These are phyloP conservation scores for Epicampocera succincta DNA, from an alignment of 2,888 invertebrate genomes.

Conservation along the genomic window DNA sequence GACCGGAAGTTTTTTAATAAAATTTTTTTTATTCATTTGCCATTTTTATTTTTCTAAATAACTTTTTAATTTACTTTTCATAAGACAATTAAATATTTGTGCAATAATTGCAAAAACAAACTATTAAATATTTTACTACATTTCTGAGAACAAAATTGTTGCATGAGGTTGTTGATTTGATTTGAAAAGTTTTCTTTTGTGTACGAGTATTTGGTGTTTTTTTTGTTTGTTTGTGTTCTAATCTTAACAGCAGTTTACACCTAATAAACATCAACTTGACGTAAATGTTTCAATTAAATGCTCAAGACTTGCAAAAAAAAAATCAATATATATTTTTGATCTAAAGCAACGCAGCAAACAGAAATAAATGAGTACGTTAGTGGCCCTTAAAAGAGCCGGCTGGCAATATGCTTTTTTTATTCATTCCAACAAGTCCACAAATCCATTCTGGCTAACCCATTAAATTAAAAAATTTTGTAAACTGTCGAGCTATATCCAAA, in stretches of 20 bases:
- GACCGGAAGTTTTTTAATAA: constrained; percentile 36
- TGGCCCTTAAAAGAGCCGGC: neutral
- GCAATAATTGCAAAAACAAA: constrained; percentile 34
- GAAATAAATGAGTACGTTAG: neutral
- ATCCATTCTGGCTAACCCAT: too few relatives aligned
- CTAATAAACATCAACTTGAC: constrained; percentile 48
- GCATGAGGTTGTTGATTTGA: constrained; percentile 5
- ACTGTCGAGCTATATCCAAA: too few relatives aligned
- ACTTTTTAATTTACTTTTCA: constrained; percentile 28
- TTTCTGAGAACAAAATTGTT: constrained; percentile 40
- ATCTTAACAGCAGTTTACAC: constrained; percentile 52
- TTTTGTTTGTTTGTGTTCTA: neutral
- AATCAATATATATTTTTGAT: constrained; percentile 28
- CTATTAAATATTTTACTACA: constrained; percentile 34
- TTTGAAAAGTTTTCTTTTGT: constrained; percentile 4
- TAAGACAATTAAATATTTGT: constrained; percentile 47
- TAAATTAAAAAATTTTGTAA: too few relatives aligned
- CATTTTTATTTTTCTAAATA: constrained; percentile 2
- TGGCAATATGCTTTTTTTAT: too few relatives aligned
- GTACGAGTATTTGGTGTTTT: neutral
- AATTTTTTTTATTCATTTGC: neutral
- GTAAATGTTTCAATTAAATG: constrained; percentile 45
- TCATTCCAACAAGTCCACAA: too few relatives aligned
- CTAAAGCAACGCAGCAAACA: neutral
- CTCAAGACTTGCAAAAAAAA: constrained; percentile 21